These are phyloP conservation scores for Nanorana parkeri DNA, from an alignment of 2,113 vertebrate genomes.

Conservation along the genomic window DNA sequence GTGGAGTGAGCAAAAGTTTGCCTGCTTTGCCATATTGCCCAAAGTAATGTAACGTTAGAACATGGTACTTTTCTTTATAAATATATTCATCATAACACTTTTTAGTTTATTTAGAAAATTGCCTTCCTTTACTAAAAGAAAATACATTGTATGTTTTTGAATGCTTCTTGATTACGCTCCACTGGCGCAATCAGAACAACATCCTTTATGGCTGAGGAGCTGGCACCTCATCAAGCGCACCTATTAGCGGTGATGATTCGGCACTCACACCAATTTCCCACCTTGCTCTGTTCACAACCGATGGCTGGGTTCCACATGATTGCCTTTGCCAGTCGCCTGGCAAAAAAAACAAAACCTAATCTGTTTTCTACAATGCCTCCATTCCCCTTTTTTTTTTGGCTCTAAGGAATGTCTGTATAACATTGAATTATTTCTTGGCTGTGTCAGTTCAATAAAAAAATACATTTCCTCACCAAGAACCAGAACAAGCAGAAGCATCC, in stretches of 20 bases:
- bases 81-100: neutral
- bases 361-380: constrained; percentile 33
- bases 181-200: constrained; percentile 41
- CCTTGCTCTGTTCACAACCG: constrained; percentile 24
- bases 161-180: constrained; percentile 22
- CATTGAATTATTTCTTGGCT: constrained; percentile 20
- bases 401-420: constrained; percentile 16
- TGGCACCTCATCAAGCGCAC: constrained; percentile 32
- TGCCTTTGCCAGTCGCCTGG: constrained; percentile 6
- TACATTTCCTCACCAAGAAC: neutral
- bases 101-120: constrained; percentile 25
- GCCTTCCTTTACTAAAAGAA: constrained; percentile 8
- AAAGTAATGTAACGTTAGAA: too few relatives aligned
- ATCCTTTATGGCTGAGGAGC: constrained; percentile 34
- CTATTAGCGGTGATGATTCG: constrained; percentile 18
- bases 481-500: neutral
- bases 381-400: neutral
- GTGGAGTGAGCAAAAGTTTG: too few relatives aligned
- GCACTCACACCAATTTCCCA: constrained; percentile 10
- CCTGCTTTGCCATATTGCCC: too few relatives aligned
- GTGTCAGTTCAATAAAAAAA: constrained; percentile 3
- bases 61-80: too few relatives aligned
- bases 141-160: constrained; percentile 19
- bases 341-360: constrained; percentile 7
- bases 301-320: constrained; percentile 23